Percentiles rank a stretch among this genome's conserved stretches.
phyloP scores from a whole-genome alignment of 2,797 vertebrate genomes.

The Pseudomugil tenellus region DNA sequence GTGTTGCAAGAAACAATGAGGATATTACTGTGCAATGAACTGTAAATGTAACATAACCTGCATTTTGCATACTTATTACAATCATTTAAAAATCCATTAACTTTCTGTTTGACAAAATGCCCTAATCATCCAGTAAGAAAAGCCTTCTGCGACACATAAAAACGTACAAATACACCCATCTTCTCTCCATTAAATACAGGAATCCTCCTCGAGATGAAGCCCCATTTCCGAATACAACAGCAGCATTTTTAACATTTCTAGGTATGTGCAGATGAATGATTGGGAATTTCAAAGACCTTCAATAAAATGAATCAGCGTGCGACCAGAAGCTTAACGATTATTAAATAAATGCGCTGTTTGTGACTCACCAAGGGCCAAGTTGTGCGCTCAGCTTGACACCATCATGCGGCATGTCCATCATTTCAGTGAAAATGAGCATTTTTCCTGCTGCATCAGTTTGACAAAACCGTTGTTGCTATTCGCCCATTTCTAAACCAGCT shows the following conservation, averaged over 20 bases:
- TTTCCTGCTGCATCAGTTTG: neutral
- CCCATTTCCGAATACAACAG: neutral
- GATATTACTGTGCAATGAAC: neutral
- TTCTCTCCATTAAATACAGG: neutral
- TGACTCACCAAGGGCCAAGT: neutral
- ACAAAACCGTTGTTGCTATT: neutral
- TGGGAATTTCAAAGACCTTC: neutral
- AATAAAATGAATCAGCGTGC: neutral
- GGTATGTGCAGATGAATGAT: neutral
- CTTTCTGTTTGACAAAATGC: neutral
- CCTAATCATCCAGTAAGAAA: neutral
- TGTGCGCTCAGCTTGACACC: constrained; percentile 25
- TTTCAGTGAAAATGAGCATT: constrained; percentile 4
- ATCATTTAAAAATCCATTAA: neutral
- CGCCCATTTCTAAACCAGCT: neutral
- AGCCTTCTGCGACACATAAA: neutral
- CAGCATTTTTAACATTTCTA: neutral
- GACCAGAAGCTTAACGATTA: neutral
- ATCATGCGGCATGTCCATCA: constrained; percentile 26
- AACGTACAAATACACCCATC: neutral
- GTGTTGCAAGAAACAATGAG: constrained; percentile 6
- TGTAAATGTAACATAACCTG: neutral
- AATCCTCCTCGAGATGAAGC: neutral
- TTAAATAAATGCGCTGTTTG: neutral
- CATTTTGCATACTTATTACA: neutral